Evolutionary conservation across 1,140 invertebrate genomes (phyloP).

Genomic region (Bombus pascuorum): DNA sequence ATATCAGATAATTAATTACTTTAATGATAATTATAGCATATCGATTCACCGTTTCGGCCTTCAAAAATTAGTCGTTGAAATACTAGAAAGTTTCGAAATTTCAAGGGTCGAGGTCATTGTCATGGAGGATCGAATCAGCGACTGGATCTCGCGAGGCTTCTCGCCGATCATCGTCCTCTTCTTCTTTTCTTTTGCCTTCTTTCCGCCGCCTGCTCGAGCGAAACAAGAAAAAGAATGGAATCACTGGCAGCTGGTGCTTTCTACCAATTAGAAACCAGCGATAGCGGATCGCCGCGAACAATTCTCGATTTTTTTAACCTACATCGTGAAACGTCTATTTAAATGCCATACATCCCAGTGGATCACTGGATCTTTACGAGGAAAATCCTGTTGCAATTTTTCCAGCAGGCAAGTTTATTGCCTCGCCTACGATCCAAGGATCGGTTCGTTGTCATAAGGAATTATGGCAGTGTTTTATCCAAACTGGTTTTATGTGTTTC

Average conservation of each 20-base stretch:
- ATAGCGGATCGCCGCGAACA: not conserved
- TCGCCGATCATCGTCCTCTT: not conserved
- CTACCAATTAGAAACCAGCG: constrained; percentile 34
- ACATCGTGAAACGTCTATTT: constrained; percentile 12
- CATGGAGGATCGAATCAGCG: not conserved
- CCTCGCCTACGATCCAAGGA: not conserved
- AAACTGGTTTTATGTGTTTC: no score
- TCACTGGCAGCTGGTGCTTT: not conserved
- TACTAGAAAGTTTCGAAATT: not conserved
- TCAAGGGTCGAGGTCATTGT: not conserved
- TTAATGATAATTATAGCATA: no score
- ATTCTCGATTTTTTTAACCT: constrained; percentile 1
- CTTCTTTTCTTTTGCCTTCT: not conserved
- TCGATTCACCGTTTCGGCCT: not conserved
- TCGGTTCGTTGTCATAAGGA: no score
- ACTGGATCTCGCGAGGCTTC: not conserved
- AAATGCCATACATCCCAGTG: not conserved
- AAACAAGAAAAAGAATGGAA: not conserved
- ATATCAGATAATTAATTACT: no score
- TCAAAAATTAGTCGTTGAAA: not conserved
- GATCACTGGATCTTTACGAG: not conserved
- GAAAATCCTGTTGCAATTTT: constrained; percentile 9
- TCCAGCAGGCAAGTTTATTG: not conserved
- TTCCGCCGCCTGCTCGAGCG: not conserved
- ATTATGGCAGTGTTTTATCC: no score